Evolutionary conservation across 2,888 invertebrate genomes (phyloP).

Genomic region (Monoplex corrugatus): DNA sequence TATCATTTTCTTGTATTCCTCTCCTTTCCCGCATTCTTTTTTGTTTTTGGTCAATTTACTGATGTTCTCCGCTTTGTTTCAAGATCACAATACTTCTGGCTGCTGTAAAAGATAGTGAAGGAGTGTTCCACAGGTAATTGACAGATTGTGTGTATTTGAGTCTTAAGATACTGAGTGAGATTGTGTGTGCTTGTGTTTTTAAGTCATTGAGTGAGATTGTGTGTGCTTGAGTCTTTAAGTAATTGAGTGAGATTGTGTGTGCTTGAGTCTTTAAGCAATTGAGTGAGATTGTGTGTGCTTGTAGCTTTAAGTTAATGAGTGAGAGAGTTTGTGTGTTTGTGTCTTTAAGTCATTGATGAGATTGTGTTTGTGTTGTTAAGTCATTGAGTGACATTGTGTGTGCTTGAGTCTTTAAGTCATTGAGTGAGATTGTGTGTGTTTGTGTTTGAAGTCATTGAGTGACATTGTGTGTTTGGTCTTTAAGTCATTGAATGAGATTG

Average conservation of each 20-base stretch:
- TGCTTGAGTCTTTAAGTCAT: neutral
- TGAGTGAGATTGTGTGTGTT: neutral
- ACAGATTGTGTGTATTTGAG: neutral
- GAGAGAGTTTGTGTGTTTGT: neutral
- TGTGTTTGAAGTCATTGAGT: too few relatives aligned
- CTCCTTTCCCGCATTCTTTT: neutral
- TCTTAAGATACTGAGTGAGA: neutral
- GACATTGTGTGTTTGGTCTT: too few relatives aligned
- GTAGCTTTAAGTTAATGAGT: neutral
- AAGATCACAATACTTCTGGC: constrained; percentile 84
- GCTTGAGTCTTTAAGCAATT: neutral
- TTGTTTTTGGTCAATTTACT: constrained; percentile 48
- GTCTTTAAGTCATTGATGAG: neutral
- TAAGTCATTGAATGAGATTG: neutral
- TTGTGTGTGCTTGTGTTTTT: neutral
- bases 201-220: neutral
- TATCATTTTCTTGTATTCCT: neutral
- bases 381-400: neutral
- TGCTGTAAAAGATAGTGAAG: constrained; percentile 82
- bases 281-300: neutral
- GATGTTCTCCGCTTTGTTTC: constrained; percentile 65
- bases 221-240: neutral
- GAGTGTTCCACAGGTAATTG: constrained; percentile 79
- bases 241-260: neutral
- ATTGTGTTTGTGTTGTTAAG: neutral